These are phyloP conservation scores for Pteruthius melanotis DNA, from an alignment of 2,113 vertebrate species.

Conservation along the genomic window DNA sequence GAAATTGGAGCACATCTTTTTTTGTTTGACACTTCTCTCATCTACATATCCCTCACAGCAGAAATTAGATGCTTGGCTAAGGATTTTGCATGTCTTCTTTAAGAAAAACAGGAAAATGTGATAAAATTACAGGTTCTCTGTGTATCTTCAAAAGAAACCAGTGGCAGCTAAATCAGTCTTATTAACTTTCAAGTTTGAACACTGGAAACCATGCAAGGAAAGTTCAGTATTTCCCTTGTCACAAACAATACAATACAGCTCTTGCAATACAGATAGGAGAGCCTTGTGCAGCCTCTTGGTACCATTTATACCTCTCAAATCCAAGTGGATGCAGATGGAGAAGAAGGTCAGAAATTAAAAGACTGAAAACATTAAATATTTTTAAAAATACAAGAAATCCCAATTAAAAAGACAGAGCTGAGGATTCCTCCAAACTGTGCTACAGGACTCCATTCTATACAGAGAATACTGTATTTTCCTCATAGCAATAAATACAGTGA, in stretches of 20 bases:
- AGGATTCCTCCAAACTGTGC: background rate
- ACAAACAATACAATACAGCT: background rate
- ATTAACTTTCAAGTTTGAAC: background rate
- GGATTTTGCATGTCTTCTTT: background rate
- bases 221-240: background rate
- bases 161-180: background rate
- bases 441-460: background rate
- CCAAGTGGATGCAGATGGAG: background rate
- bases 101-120: background rate
- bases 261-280: background rate
- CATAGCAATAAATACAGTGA: background rate
- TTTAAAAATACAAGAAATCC: background rate
- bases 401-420: background rate
- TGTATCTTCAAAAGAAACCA: background rate
- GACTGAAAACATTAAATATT: background rate
- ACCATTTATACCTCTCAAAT: background rate
- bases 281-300: background rate
- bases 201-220: background rate
- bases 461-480: background rate
- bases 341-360: background rate
- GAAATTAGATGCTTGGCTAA: constrained; percentile 11
- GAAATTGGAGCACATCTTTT: background rate
- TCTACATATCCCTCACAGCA: background rate
- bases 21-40: background rate
- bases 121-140: background rate